Percentiles rank a stretch among this genome's conserved stretches.
phyloP scores from a whole-genome alignment of 2,113 vertebrate genomes.

The Numenius arquata region DNA sequence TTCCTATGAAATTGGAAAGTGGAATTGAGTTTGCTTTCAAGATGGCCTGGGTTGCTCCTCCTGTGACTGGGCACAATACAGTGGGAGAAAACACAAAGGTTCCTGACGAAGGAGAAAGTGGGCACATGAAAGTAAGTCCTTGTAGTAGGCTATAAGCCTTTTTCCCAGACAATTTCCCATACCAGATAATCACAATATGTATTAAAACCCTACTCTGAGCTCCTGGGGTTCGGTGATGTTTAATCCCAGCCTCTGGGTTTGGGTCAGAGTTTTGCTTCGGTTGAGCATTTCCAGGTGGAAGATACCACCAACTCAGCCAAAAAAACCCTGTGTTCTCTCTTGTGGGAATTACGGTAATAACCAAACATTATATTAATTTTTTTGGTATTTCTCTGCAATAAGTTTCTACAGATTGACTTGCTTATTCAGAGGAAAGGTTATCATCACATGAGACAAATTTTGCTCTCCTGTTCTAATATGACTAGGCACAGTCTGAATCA shows the following conservation, averaged over 20 bases:
- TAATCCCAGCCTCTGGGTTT: not conserved
- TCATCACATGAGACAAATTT: not conserved
- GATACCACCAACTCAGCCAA: not conserved
- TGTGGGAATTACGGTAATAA: not conserved
- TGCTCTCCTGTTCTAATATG: not conserved
- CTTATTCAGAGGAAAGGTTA: not conserved
- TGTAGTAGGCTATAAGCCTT: not conserved
- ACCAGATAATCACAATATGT: not conserved
- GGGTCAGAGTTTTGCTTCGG: not conserved
- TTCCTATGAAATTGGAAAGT: not conserved
- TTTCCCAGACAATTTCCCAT: not conserved
- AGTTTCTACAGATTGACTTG: not conserved
- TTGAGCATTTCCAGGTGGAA: not conserved
- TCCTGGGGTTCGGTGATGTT: not conserved
- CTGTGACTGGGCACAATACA: not conserved
- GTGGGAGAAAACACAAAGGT: not conserved
- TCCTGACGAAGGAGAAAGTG: not conserved
- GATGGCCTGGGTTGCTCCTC: not conserved
- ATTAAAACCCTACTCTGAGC: not conserved
- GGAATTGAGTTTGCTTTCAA: not conserved
- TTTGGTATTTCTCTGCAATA: not conserved
- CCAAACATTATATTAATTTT: not conserved
- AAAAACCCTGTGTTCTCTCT: not conserved
- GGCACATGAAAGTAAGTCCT: not conserved
- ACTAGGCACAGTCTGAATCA: not conserved